Evolutionary conservation across 1,140 invertebrate species (phyloP).

Genomic region (Euwallacea fornicatus): DNA sequence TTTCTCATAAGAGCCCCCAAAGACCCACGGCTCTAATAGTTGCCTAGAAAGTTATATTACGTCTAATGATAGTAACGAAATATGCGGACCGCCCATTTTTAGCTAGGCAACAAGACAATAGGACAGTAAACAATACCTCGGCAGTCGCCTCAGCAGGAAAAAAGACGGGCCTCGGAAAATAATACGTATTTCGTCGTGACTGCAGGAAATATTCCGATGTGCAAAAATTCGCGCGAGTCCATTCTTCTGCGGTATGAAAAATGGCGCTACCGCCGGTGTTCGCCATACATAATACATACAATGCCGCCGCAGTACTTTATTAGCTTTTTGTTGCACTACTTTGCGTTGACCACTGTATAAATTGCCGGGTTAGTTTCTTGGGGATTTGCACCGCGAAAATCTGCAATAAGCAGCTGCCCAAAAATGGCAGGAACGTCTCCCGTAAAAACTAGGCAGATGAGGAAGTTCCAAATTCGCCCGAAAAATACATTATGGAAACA

Average conservation of each 20-base stretch:
- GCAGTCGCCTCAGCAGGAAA: slow-evolving; percentile 13
- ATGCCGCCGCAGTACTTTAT: slow-evolving; percentile 34
- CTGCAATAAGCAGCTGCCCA: too few species aligned
- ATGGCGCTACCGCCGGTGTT: slow-evolving; percentile 32
- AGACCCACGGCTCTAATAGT: too few species aligned
- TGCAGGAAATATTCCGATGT: slow-evolving; percentile 37
- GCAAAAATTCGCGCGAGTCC: slow-evolving; percentile 38
- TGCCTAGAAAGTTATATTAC: too few species aligned
- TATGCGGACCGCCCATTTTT: slow-evolving; percentile 3
- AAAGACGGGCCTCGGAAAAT: slow-evolving; percentile 25
- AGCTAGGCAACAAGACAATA: slow-evolving; percentile 19
- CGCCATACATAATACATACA: slow-evolving; percentile 38
- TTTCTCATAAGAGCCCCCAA: too few species aligned
- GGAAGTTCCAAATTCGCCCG: too few species aligned
- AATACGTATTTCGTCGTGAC: slow-evolving; percentile 38
- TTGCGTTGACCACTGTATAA: slow-evolving; percentile 32
- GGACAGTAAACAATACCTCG: slow-evolving; percentile 28
- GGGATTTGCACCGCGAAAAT: too few species aligned
- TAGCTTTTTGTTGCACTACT: slow-evolving; percentile 37
- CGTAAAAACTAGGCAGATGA: too few species aligned
- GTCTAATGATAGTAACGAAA: slow-evolving; percentile 2
- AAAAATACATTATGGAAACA: too few species aligned
- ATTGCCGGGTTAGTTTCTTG: slow-evolving; percentile 14
- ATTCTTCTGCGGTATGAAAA: slow-evolving; percentile 38
- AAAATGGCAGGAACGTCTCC: too few species aligned